A percentile compares a stretch with the other conserved stretches of the same genome.
Evolutionary conservation across 2,888 invertebrate genomes (phyloP).

Genomic region (Branchipolynoe longqiensis): DNA sequence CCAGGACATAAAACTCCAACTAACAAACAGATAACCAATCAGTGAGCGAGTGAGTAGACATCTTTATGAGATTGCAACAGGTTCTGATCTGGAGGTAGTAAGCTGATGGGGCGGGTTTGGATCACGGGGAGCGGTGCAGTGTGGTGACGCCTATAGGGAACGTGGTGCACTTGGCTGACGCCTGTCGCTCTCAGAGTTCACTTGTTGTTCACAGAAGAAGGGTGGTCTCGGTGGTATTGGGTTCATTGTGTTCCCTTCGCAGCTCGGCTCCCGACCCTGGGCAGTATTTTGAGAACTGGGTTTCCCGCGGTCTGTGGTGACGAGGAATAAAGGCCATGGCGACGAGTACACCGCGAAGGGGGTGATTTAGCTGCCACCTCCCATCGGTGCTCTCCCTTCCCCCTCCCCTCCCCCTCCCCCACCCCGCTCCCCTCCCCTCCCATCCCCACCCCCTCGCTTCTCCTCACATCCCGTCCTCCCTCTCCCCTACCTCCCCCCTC

Average conservation of each 20-base stretch:
- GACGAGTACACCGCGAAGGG: constrained; percentile 21
- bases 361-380: constrained; percentile 16
- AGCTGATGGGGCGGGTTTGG: no score
- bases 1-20: no score
- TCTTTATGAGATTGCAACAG: no score
- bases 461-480: no score
- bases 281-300: constrained; percentile 13
- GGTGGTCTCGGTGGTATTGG: background rate
- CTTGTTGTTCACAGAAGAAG: background rate
- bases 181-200: background rate
- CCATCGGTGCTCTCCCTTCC: background rate
- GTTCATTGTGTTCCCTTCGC: constrained; percentile 15
- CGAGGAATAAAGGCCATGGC: constrained; percentile 14
- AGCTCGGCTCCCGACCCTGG: constrained; percentile 14
- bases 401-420: constrained; percentile 14
- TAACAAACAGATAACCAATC: no score
- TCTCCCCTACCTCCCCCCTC: no score
- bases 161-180: no score
- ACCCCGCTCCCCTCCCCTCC: background rate
- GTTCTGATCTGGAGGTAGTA: no score
- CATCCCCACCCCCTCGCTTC: no score
- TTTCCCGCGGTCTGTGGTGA: background rate
- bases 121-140: no score
- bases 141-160: no score
- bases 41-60: no score